Evolutionary conservation across 2,888 invertebrate species (phyloP).

Genomic region (Tanytarsus gracilentus): DNA sequence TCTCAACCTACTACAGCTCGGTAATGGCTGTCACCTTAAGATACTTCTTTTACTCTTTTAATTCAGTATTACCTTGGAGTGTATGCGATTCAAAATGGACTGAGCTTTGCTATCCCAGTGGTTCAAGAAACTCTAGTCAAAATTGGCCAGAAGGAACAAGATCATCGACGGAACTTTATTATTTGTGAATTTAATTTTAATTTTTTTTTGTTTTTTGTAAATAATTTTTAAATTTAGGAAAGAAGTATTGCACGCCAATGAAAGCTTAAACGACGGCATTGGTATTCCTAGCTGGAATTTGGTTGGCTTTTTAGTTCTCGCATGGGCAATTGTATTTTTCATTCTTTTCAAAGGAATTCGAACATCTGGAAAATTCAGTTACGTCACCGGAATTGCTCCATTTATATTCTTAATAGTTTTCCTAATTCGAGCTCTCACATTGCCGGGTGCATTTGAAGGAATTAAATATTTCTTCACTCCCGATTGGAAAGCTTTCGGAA

Average conservation of each 20-base stretch:
- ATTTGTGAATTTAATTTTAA: conserved; percentile 40
- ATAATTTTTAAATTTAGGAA: conserved; percentile 38
- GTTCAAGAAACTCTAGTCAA: not conserved
- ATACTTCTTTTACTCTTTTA: conserved; percentile 55
- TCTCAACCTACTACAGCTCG: conserved; percentile 57
- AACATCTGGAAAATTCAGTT: conserved; percentile 60
- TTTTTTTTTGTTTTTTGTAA: not conserved
- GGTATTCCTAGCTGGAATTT: conserved; percentile 49
- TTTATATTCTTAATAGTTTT: conserved; percentile 56
- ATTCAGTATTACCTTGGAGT: conserved; percentile 53
- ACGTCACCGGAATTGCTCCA: conserved; percentile 63
- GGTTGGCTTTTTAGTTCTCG: conserved; percentile 43
- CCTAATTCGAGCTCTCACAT: conserved; percentile 51
- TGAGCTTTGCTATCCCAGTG: conserved; percentile 38
- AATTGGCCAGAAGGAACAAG: conserved; percentile 32
- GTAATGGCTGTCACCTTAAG: conserved; percentile 56
- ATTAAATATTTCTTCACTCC: conserved; percentile 57
- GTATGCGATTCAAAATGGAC: conserved; percentile 49
- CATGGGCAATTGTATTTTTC: conserved; percentile 47
- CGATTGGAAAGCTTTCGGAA: conserved; percentile 53
- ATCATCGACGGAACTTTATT: conserved; percentile 43
- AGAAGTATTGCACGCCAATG: conserved; percentile 46
- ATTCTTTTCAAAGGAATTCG: conserved; percentile 50
- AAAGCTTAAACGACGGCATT: conserved; percentile 47
- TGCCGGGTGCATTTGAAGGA: conserved; percentile 54